phyloP scores from a whole-genome alignment of 1,140 invertebrate genomes.

The Trichogramma pretiosum region DNA sequence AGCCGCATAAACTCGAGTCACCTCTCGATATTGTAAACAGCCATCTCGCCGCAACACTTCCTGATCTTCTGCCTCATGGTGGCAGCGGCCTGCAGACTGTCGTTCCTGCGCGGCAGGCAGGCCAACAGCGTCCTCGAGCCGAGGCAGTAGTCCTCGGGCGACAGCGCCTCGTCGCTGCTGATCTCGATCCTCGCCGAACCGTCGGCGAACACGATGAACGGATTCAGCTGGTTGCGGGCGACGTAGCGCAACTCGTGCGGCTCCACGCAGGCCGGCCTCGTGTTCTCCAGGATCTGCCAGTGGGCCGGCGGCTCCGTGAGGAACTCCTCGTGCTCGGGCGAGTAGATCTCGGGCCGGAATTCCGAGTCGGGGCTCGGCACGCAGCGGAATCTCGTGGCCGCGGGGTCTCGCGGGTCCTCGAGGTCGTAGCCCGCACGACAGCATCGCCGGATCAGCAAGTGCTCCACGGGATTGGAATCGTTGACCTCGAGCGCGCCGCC shows the following conservation, averaged over 20 bases:
- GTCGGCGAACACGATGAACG: conserved; percentile 48
- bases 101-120: conserved; percentile 42
- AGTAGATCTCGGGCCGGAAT: conserved; percentile 50
- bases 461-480: conserved; percentile 11
- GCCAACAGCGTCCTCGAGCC: conserved; percentile 51
- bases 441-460: conserved; percentile 45
- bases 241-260: conserved; percentile 32
- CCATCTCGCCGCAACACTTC: conserved; percentile 51
- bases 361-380: conserved; percentile 12
- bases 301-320: conserved; percentile 36
- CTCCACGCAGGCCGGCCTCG: conserved; percentile 37
- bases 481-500: conserved; percentile 18
- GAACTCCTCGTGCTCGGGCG: conserved; percentile 31
- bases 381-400: conserved; percentile 16
- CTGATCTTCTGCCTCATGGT: conserved; percentile 39
- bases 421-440: conserved; percentile 43
- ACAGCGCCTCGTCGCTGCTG: conserved; percentile 26
- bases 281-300: conserved; percentile 40
- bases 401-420: conserved; percentile 7
- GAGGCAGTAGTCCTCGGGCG: conserved; percentile 49
- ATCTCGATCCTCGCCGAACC: conserved; percentile 48
- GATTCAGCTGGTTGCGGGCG: conserved; percentile 25
- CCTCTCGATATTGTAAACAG: conserved; percentile 42
- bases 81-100: conserved; percentile 33
- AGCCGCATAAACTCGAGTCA: neutral